These are phyloP conservation scores for Epizoanthus scotinus DNA, from an alignment of 92 coral and sea anemone genomes.

Conservation along the genomic window DNA sequence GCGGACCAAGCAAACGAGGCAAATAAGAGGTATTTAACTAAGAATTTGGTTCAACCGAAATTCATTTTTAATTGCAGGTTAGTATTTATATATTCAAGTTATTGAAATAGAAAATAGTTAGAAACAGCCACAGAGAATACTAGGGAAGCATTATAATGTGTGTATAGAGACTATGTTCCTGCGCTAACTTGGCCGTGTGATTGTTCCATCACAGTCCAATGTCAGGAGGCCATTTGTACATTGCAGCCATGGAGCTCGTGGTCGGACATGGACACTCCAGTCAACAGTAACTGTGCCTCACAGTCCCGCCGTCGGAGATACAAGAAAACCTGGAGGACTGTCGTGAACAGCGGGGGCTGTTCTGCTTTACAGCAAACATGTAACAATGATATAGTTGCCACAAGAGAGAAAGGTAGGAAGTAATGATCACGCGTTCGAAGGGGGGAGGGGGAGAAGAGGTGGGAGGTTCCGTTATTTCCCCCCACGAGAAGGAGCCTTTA, in stretches of 20 bases:
- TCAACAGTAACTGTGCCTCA: conserved; percentile 62
- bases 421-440: not conserved
- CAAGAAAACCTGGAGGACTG: conserved; percentile 55
- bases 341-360: conserved; percentile 57
- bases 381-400: conserved; percentile 52
- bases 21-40: too few relatives aligned
- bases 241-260: conserved; percentile 70
- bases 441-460: not conserved
- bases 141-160: too few relatives aligned
- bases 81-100: too few relatives aligned
- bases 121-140: too few relatives aligned
- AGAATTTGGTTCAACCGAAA: too few relatives aligned
- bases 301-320: conserved; percentile 62
- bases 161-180: too few relatives aligned
- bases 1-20: too few relatives aligned
- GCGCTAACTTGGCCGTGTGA: not conserved
- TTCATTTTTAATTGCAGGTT: too few relatives aligned
- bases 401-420: conserved; percentile 56
- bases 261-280: conserved; percentile 51
- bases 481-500: not conserved
- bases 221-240: conserved; percentile 62
- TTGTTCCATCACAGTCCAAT: conserved; percentile 45
- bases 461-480: not conserved
- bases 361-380: conserved; percentile 57
- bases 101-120: too few relatives aligned